phyloP scores from a whole-genome alignment of 2,113 vertebrate species.

The Procavia capensis region DNA sequence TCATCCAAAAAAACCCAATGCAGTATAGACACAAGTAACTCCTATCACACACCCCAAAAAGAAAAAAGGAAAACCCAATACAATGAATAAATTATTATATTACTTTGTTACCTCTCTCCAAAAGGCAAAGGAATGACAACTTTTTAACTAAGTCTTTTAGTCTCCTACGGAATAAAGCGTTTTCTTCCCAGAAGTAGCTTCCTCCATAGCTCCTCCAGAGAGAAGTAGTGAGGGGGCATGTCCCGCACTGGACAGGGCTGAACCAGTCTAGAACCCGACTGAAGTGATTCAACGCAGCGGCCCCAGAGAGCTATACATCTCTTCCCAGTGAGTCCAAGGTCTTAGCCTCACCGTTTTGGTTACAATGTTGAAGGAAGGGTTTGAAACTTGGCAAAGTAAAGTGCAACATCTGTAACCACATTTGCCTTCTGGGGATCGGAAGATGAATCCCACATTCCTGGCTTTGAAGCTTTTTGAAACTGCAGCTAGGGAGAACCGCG shows the following conservation, averaged over 20 bases:
- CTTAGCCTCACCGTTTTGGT: constrained; percentile 72
- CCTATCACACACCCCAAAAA: not conserved
- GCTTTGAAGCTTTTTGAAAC: constrained; percentile 83
- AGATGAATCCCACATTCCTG: constrained; percentile 86
- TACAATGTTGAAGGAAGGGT: constrained; percentile 78
- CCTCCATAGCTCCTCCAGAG: not conserved
- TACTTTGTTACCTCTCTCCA: constrained; percentile 60
- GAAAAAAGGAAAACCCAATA: not conserved
- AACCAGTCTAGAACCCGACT: constrained; percentile 80
- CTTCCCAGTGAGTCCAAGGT: constrained; percentile 45
- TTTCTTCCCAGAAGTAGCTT: constrained; percentile 61
- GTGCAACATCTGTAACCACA: constrained; percentile 84
- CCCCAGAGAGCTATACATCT: constrained; percentile 14
- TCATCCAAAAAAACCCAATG: constrained; percentile 22
- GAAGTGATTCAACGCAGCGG: constrained; percentile 54
- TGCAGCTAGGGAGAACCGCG: constrained; percentile 77
- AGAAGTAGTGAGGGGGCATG: not conserved
- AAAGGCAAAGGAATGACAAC: constrained; percentile 70
- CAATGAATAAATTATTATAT: constrained; percentile 35
- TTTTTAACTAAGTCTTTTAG: constrained; percentile 65
- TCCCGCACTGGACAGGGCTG: constrained; percentile 81
- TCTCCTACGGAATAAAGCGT: constrained; percentile 83
- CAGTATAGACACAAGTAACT: not conserved
- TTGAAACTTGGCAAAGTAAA: constrained; percentile 83
- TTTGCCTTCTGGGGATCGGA: constrained; percentile 83